phyloP scores from a whole-genome alignment of 2,888 invertebrate genomes.

The Tetranychus piercei region DNA sequence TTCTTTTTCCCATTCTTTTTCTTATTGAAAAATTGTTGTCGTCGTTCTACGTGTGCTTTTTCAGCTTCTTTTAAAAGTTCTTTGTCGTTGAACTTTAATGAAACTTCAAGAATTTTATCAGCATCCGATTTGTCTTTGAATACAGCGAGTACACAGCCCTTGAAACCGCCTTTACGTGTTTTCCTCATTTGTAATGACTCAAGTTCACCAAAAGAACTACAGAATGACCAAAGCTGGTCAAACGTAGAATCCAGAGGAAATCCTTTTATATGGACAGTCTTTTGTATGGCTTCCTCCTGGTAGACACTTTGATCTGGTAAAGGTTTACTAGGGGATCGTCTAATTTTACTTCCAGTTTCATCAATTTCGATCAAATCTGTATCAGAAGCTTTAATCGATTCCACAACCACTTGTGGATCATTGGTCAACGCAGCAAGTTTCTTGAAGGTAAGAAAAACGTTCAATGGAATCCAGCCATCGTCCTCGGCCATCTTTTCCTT shows the following conservation, averaged over 20 bases:
- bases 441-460: conserved; percentile 69
- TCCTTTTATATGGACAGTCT: conserved; percentile 57
- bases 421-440: conserved; percentile 47
- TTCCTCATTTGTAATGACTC: conserved; percentile 28
- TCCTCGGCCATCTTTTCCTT: conserved; percentile 61
- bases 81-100: conserved; percentile 51
- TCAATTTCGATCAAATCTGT: conserved; percentile 51
- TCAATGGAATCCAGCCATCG: conserved; percentile 68
- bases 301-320: conserved; percentile 43
- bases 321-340: conserved; percentile 55
- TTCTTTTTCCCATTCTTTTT: background rate
- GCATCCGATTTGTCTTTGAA: conserved; percentile 64
- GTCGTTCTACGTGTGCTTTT: background rate
- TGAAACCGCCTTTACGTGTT: conserved; percentile 24
- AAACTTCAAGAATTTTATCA: conserved; percentile 50
- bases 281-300: conserved; percentile 50
- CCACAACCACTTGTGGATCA: conserved; percentile 51
- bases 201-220: conserved; percentile 30
- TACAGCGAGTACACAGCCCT: conserved; percentile 78
- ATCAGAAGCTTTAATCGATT: conserved; percentile 30
- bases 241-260: conserved; percentile 31
- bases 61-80: conserved; percentile 33
- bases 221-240: conserved; percentile 32
- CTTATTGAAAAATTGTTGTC: background rate
- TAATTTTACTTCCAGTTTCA: conserved; percentile 50